phyloP scores from a whole-genome alignment of 2,888 invertebrate species.

The Papilio elwesi region DNA sequence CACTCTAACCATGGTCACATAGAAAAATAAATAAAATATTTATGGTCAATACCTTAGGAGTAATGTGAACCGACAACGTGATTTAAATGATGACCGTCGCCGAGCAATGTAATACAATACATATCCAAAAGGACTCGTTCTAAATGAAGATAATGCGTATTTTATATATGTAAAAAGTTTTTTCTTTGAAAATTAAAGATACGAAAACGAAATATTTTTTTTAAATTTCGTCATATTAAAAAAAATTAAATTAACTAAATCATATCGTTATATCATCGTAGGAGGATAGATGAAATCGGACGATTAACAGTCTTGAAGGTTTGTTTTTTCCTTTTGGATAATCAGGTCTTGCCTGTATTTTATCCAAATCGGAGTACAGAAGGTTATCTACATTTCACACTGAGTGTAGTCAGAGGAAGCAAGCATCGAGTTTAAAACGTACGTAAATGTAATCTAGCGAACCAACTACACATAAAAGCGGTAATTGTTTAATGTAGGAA shows the following conservation, averaged over 20 bases:
- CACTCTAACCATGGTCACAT: neutral
- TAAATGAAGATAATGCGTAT: too few relatives aligned
- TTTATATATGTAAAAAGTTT: too few relatives aligned
- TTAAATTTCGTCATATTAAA: too few relatives aligned
- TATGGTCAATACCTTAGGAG: too few relatives aligned
- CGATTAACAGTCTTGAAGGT: conserved; percentile 7
- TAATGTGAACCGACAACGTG: too few relatives aligned
- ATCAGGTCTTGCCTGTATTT: conserved; percentile 3
- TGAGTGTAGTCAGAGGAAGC: neutral
- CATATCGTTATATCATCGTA: too few relatives aligned
- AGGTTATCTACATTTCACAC: conserved; percentile 15
- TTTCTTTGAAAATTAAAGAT: too few relatives aligned
- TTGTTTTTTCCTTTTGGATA: conserved; percentile 18
- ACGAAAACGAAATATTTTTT: too few relatives aligned
- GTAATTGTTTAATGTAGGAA: neutral
- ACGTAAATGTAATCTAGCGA: conserved; percentile 8
- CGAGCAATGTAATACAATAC: too few relatives aligned
- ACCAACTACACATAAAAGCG: neutral
- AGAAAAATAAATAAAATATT: neutral
- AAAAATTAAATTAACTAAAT: too few relatives aligned
- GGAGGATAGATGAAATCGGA: conserved; percentile 1
- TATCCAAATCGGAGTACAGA: conserved; percentile 18
- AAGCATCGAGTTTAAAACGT: conserved; percentile 4
- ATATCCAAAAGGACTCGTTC: too few relatives aligned
- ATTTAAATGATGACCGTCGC: too few relatives aligned